These are phyloP conservation scores for Amyelois transitella DNA, from an alignment of 1,140 invertebrate species.

Conservation along the genomic window DNA sequence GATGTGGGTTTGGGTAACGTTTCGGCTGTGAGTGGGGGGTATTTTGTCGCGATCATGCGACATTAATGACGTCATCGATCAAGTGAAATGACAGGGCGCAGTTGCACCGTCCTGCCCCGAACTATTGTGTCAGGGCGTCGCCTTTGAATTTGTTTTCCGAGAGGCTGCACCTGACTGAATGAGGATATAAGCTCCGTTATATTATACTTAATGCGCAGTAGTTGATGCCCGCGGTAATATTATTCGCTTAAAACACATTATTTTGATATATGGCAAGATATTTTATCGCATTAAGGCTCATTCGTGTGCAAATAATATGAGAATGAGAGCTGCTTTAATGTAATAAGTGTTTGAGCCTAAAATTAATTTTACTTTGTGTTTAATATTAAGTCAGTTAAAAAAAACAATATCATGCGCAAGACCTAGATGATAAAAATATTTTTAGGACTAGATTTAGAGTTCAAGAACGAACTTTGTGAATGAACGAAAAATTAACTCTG, in stretches of 20 bases:
- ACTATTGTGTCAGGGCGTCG: constrained; percentile 3
- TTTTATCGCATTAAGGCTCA: neutral
- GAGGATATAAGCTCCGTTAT: neutral
- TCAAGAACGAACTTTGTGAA: no score
- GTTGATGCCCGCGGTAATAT: neutral
- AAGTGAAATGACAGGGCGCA: constrained; percentile 33
- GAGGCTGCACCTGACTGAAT: neutral
- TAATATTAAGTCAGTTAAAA: no score
- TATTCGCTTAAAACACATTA: neutral
- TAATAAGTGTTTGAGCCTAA: no score
- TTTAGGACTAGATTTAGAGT: no score
- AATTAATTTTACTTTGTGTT: no score
- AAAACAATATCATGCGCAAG: no score
- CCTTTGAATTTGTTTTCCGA: constrained; percentile 5
- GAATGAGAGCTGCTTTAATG: neutral
- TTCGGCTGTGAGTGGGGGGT: constrained; percentile 8
- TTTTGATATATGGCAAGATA: neutral
- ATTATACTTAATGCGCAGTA: neutral
- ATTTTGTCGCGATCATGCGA: constrained; percentile 20
- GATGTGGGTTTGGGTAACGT: neutral
- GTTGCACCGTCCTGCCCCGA: constrained; percentile 24
- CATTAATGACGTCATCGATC: constrained; percentile 53
- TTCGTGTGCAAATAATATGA: neutral
- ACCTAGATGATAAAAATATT: no score
- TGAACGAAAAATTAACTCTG: no score